phyloP scores from a whole-genome alignment of 2,888 invertebrate species.

The Cephus sareptanus region DNA sequence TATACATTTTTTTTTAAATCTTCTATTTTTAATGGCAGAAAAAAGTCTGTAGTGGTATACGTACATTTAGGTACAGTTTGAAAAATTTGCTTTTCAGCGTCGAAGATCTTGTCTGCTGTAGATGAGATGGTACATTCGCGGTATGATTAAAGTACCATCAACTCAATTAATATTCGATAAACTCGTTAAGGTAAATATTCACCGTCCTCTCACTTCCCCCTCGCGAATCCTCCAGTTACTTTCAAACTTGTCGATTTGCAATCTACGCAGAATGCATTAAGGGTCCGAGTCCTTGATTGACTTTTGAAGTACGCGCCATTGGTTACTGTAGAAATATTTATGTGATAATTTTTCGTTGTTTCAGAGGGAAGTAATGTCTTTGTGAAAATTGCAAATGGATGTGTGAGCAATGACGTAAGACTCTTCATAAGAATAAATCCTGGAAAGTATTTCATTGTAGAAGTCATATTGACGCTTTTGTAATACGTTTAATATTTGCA shows the following conservation, averaged over 20 bases:
- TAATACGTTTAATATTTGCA: background rate
- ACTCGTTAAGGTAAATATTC: background rate
- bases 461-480: background rate
- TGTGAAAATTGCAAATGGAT: background rate
- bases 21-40: background rate
- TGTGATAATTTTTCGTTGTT: background rate
- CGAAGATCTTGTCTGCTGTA: too few relatives aligned
- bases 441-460: background rate
- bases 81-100: background rate
- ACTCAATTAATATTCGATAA: background rate
- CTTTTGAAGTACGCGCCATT: background rate
- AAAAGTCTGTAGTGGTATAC: background rate
- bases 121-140: background rate
- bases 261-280: background rate
- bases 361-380: background rate
- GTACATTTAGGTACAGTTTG: background rate
- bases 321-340: background rate
- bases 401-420: background rate
- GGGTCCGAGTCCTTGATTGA: background rate
- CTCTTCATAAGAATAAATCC: background rate
- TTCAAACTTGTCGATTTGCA: background rate
- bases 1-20: background rate
- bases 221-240: background rate
- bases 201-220: too few relatives aligned
- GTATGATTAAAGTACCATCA: background rate